These are phyloP conservation scores for Dasypus novemcinctus DNA, from an alignment of 2,113 vertebrate genomes.

Conservation along the genomic window DNA sequence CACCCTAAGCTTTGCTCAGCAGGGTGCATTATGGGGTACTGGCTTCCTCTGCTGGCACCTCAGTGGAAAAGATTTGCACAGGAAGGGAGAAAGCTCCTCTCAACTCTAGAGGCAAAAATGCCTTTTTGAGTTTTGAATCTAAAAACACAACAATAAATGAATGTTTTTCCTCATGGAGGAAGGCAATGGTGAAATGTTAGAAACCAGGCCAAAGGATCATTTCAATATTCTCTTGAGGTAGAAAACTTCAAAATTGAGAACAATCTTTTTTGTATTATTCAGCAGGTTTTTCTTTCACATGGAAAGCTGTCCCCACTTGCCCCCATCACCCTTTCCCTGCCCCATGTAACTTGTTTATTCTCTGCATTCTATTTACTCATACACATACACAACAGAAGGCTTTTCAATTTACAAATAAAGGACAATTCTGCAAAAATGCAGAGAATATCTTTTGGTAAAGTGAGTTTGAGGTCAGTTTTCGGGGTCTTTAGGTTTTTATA, in stretches of 20 bases:
- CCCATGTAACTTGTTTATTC: neutral
- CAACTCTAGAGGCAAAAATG: slow-evolving; percentile 3
- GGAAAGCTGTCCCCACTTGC: slow-evolving; percentile 3
- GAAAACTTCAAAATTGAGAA: slow-evolving; percentile 47
- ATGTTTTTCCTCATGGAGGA: neutral
- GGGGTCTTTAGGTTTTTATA: slow-evolving; percentile 84
- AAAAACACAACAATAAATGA: slow-evolving; percentile 41
- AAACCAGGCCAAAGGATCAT: slow-evolving; percentile 69
- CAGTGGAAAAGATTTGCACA: neutral
- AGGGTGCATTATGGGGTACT: rapidly evolving
- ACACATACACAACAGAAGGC: neutral
- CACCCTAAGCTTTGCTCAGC: neutral
- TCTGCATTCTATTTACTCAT: neutral
- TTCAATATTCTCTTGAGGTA: slow-evolving; percentile 58
- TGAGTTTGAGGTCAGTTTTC: slow-evolving; percentile 83
- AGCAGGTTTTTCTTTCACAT: slow-evolving; percentile 57
- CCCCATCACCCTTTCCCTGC: neutral
- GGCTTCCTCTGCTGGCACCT: neutral
- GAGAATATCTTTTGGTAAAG: slow-evolving; percentile 80
- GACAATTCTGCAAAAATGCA: slow-evolving; percentile 67
- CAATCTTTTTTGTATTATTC: slow-evolving; percentile 74
- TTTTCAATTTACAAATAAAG: slow-evolving; percentile 66
- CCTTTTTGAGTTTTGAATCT: slow-evolving; percentile 44
- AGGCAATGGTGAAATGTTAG: slow-evolving; percentile 42
- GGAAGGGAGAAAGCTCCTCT: neutral